These are phyloP conservation scores for Cephalotes varians DNA, from an alignment of 2,888 invertebrate species.

Conservation along the genomic window DNA sequence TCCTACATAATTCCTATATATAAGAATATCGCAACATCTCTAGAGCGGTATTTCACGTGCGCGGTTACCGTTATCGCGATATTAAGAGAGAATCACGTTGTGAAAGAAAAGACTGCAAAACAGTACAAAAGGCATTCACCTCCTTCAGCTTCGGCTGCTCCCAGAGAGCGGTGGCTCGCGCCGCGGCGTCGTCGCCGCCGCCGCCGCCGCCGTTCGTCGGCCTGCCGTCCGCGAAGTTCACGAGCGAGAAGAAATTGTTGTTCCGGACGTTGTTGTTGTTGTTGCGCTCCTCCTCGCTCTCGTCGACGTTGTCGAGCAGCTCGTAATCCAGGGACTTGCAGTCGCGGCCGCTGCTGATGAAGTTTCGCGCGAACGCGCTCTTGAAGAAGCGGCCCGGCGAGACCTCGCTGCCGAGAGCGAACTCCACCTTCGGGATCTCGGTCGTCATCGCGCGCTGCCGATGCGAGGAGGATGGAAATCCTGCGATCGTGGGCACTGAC, in stretches of 20 bases:
- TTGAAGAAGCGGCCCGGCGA: constrained; percentile 86
- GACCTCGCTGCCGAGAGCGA: constrained; percentile 82
- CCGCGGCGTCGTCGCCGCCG: constrained; percentile 6
- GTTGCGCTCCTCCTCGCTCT: constrained; percentile 64
- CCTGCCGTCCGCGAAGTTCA: constrained; percentile 66
- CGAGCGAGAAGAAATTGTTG: constrained; percentile 78
- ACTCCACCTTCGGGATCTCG: constrained; percentile 78
- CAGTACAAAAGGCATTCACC: constrained; percentile 39
- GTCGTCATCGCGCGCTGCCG: constrained; percentile 66
- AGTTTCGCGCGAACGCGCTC: constrained; percentile 87
- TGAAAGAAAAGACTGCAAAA: constrained; percentile 44
- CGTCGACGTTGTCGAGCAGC: constrained; percentile 74
- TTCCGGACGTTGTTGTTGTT: constrained; percentile 61
- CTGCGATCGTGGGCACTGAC: constrained; percentile 15
- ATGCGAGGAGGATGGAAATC: neutral
- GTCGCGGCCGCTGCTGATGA: constrained; percentile 83
- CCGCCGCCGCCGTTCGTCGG: neutral
- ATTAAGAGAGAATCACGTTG: constrained; percentile 28
- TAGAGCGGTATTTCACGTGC: constrained; percentile 23
- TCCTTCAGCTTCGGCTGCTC: constrained; percentile 42
- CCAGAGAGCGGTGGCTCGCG: constrained; percentile 33
- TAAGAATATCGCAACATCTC: constrained; percentile 8
- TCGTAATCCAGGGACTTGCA: constrained; percentile 85
- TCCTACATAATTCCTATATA: neutral
- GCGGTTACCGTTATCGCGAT: constrained; percentile 38